phyloP scores from a whole-genome alignment of 2,113 vertebrate genomes.

The Psammodynastes pulverulentus region DNA sequence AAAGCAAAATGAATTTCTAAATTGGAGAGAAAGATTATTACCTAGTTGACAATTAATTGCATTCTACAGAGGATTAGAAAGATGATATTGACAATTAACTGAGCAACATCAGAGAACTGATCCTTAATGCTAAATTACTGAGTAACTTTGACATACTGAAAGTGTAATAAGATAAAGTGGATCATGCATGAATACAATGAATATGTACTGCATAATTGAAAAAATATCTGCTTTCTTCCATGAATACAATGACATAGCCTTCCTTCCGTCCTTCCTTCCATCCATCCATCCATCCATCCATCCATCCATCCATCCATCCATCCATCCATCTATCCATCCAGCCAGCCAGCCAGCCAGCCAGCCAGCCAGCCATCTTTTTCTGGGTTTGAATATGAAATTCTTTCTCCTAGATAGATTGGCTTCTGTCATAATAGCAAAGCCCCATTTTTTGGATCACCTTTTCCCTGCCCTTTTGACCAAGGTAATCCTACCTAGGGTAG shows the following conservation, averaged over 20 bases:
- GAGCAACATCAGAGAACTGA: conserved; percentile 56
- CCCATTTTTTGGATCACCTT: not conserved
- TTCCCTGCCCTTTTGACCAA: not conserved
- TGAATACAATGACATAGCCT: conserved; percentile 31
- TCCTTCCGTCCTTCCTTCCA: not conserved
- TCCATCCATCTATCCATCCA: not conserved
- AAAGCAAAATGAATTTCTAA: conserved; percentile 8
- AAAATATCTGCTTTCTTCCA: not conserved
- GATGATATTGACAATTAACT: conserved; percentile 56
- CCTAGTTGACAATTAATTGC: conserved; percentile 33
- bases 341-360: not conserved
- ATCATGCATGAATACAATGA: conserved; percentile 42
- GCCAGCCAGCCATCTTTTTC: not conserved
- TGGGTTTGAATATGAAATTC: not conserved
- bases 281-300: not conserved
- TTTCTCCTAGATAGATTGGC: not conserved
- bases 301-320: not conserved
- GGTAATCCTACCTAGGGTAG: not conserved
- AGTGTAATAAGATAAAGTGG: conserved; percentile 46
- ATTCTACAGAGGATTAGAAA: conserved; percentile 45
- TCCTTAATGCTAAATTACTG: conserved; percentile 52
- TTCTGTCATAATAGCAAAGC: not conserved
- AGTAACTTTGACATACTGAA: conserved; percentile 50
- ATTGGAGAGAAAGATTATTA: conserved; percentile 37
- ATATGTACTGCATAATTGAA: conserved; percentile 33